Evolutionary conservation across 2,888 invertebrate species (phyloP), one percentile per base, ranked within the genome.

Genomic region (Noctua pronuba): DNA sequence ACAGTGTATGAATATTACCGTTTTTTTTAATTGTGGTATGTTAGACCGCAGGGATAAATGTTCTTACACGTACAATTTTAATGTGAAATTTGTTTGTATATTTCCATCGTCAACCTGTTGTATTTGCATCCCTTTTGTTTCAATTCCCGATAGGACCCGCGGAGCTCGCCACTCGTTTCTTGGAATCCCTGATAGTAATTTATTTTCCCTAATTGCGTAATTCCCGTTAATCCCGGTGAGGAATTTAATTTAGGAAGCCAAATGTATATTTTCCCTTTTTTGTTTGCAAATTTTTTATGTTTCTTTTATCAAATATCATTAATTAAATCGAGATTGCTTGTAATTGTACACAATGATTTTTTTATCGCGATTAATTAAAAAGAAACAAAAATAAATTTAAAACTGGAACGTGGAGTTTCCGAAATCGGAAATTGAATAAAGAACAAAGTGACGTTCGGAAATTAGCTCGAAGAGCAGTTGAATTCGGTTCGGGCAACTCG

Each of bases 391-490:
- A 89, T 87, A 79, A 28, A 77, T 80, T 88, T 90, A 85, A 92
- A 93, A 93, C 93, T 93, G 91, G 91, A 92, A 91, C 89, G 90
- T 88, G 90, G 91, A 92, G 93, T 90, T 91, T 91, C 90, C 94
- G 92, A 94, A 94, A 95, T 94, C 96, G 96, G 96, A 96, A 96
- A 96, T 96, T 96, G 95, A 96, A 96, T 96, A 95, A 95, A 96
- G 95, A 96, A 96, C 94, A 95, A 96, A 96, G 95, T 95, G 96
- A 93, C 95, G 94, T 94, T 95, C 96, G 96, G 96, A 96, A 96
- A 96, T 96, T 96, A 96, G 93, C 94, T 94, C 92, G 92, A 95
- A 94, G 94, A 95, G 96, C 94, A 95, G 92, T 88, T 93, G 94
- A 95, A 94, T 95, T 95, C 90, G 92, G 91, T 93, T 90, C 92